phyloP scores from a whole-genome alignment of 2,797 vertebrate species.

The Galagoides demidoff region DNA sequence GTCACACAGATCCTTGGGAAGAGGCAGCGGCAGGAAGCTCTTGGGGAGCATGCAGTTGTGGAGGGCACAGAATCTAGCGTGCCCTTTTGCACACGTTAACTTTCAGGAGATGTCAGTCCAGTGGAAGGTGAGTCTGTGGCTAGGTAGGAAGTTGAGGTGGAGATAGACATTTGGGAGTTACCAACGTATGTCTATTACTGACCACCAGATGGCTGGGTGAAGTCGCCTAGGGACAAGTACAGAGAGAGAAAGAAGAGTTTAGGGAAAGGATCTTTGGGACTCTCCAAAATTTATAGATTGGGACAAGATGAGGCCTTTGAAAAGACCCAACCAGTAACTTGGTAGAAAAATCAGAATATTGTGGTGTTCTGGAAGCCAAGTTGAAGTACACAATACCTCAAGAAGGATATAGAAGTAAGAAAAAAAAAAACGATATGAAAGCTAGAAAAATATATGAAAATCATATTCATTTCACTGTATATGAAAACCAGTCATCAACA shows the following conservation, averaged over 20 bases:
- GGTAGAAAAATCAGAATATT: neutral
- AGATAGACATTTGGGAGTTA: neutral
- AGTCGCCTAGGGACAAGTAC: neutral
- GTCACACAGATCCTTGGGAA: neutral
- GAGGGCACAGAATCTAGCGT: neutral
- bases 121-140: neutral
- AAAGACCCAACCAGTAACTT: neutral
- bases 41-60: neutral
- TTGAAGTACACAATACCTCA: neutral
- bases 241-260: neutral
- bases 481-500: neutral
- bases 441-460: neutral
- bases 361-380: neutral
- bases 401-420: neutral
- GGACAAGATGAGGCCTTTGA: neutral
- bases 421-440: neutral
- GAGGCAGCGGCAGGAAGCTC: neutral
- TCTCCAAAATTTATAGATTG: neutral
- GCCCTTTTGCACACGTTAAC: neutral
- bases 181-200: neutral
- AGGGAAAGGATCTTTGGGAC: neutral
- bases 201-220: neutral
- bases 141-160: neutral
- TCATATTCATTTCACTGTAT: neutral
- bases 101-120: neutral